Percentiles rank a stretch among this genome's conserved stretches.
These are phyloP conservation scores for Acrocephalus kingi DNA, from an alignment of 2,113 vertebrate genomes.

Conservation along the genomic window DNA sequence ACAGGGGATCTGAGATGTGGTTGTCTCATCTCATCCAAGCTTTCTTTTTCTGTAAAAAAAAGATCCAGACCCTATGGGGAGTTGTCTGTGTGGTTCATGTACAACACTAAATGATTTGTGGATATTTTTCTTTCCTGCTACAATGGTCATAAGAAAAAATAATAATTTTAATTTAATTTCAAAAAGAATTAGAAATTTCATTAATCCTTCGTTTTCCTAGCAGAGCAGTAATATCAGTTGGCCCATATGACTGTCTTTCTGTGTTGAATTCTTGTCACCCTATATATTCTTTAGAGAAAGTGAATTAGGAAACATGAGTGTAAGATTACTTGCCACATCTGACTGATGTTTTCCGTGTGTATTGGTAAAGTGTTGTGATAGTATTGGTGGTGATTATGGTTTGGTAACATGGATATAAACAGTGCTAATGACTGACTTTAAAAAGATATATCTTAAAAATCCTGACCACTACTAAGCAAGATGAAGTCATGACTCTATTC, in stretches of 20 bases:
- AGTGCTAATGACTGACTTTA: not conserved
- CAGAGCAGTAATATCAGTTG: not conserved
- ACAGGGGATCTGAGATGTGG: not conserved
- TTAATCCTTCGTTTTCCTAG: not conserved
- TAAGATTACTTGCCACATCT: not conserved
- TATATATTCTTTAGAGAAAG: not conserved
- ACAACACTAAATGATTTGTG: not conserved
- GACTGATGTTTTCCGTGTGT: not conserved
- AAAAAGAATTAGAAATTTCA: not conserved
- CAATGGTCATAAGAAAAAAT: not conserved
- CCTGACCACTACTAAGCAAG: not conserved
- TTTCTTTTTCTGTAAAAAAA: not conserved
- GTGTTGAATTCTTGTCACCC: not conserved
- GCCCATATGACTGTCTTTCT: not conserved
- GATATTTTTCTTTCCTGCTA: not conserved
- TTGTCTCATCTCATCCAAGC: not conserved
- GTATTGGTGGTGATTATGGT: not conserved
- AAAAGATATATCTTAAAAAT: not conserved
- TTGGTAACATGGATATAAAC: not conserved
- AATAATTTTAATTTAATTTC: not conserved
- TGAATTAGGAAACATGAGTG: not conserved
- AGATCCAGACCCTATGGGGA: not conserved
- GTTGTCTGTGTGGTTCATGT: not conserved
- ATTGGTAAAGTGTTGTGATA: not conserved
- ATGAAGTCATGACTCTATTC: not conserved